Evolutionary conservation across 2,113 vertebrate species (phyloP).

Genomic region (Prinia subflava): DNA sequence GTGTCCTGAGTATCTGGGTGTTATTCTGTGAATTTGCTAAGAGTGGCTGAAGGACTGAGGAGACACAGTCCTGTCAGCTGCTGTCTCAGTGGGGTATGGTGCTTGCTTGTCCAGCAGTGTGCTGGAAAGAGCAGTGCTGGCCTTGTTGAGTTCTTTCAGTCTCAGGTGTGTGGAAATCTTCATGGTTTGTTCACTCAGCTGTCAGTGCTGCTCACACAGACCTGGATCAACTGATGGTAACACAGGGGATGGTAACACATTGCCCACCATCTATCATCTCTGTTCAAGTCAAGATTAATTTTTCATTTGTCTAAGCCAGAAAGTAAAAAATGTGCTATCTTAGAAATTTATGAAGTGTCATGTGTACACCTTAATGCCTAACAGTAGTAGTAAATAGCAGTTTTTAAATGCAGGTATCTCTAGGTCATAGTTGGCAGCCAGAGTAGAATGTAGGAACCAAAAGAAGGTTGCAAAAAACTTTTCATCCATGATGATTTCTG

Average conservation of each 20-base stretch:
- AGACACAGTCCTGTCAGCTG: neutral
- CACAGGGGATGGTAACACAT: neutral
- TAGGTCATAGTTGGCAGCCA: neutral
- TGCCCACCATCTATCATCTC: neutral
- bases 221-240: neutral
- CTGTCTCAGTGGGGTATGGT: neutral
- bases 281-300: neutral
- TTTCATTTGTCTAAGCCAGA: neutral
- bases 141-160: neutral
- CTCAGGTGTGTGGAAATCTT: neutral
- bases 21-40: neutral
- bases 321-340: neutral
- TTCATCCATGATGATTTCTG: neutral
- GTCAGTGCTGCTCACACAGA: neutral
- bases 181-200: neutral
- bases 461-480: neutral
- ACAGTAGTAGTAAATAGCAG: neutral
- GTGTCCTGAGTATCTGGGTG: neutral
- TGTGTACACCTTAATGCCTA: neutral
- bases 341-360: neutral
- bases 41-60: neutral
- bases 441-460: neutral
- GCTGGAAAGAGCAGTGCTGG: neutral
- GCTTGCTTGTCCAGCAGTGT: accelerated
- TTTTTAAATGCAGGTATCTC: neutral